Percentiles rank a stretch among this genome's conserved stretches.
Evolutionary conservation across 1,140 invertebrate genomes (phyloP).

Genomic region (Plodia interpunctella): DNA sequence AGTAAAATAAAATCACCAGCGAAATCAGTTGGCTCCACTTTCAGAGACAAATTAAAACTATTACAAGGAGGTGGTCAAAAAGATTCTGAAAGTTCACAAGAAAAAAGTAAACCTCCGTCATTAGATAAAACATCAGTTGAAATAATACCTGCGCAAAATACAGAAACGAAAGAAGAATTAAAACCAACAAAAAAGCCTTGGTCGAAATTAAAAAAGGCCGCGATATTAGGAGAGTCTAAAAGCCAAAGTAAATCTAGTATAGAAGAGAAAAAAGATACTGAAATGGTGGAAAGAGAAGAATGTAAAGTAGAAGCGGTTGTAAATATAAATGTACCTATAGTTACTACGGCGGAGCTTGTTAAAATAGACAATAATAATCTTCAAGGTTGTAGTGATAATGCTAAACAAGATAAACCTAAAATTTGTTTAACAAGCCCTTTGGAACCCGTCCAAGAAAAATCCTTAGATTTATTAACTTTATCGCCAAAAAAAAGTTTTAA

Average conservation of each 20-base stretch:
- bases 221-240: constrained; percentile 72
- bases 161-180: constrained; percentile 51
- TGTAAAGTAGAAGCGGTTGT: constrained; percentile 38
- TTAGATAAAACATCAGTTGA: constrained; percentile 47
- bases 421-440: constrained; percentile 52
- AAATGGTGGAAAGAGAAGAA: constrained; percentile 31
- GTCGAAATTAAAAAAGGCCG: constrained; percentile 78
- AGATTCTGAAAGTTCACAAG: constrained; percentile 45
- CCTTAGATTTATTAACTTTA: constrained; percentile 58
- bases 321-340: constrained; percentile 54
- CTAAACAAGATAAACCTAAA: constrained; percentile 54
- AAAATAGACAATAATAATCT: constrained; percentile 68
- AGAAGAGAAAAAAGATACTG: constrained; percentile 47
- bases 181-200: constrained; percentile 70
- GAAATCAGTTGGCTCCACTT: constrained; percentile 65
- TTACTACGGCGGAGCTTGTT: constrained; percentile 63
- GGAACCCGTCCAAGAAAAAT: constrained; percentile 59
- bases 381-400: constrained; percentile 47
- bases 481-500: constrained; percentile 51
- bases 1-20: constrained; percentile 75
- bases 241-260: constrained; percentile 50
- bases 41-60: constrained; percentile 71
- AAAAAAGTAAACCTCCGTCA: constrained; percentile 43
- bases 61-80: constrained; percentile 61
- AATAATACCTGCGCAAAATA: constrained; percentile 36